These are phyloP conservation scores for Amyelois transitella DNA, from an alignment of 1,140 invertebrate genomes.

Conservation along the genomic window DNA sequence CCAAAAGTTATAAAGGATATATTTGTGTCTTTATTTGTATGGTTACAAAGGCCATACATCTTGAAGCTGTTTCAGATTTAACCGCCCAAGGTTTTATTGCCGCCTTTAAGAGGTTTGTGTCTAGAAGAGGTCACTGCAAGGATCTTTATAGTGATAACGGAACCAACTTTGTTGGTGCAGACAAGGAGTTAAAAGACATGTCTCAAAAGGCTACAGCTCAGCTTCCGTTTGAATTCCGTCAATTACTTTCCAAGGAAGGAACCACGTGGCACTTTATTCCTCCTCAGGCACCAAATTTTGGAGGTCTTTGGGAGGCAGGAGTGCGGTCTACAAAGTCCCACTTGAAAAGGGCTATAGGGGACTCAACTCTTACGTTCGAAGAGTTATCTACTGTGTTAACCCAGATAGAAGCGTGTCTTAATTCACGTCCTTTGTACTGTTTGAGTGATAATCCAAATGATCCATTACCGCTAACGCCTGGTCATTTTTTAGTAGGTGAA, in stretches of 20 bases:
- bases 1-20: constrained; percentile 5
- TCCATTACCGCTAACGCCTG: constrained; percentile 1
- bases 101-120: constrained; percentile 7
- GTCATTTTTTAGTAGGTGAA: constrained; percentile 5
- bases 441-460: constrained; percentile 6
- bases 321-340: constrained; percentile 1
- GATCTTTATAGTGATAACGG: constrained; percentile 10
- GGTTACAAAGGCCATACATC: background rate
- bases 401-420: constrained; percentile 8
- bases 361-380: constrained; percentile 2
- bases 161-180: too few relatives aligned
- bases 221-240: background rate
- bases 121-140: constrained; percentile 4
- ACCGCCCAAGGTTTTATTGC: constrained; percentile 4
- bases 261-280: constrained; percentile 9
- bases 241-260: background rate
- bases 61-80: constrained; percentile 7
- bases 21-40: constrained; percentile 10
- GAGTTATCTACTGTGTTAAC: constrained; percentile 1
- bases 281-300: constrained; percentile 6
- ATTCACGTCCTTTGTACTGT: constrained; percentile 1
- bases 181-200: constrained; percentile 1
- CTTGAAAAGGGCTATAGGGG: constrained; percentile 5
- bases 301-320: too few relatives aligned
- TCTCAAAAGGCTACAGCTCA: background rate